Evolutionary conservation across 2,888 invertebrate genomes (phyloP), one percentile per base, ranked within the genome.

Genomic region (Norana najaformis): DNA sequence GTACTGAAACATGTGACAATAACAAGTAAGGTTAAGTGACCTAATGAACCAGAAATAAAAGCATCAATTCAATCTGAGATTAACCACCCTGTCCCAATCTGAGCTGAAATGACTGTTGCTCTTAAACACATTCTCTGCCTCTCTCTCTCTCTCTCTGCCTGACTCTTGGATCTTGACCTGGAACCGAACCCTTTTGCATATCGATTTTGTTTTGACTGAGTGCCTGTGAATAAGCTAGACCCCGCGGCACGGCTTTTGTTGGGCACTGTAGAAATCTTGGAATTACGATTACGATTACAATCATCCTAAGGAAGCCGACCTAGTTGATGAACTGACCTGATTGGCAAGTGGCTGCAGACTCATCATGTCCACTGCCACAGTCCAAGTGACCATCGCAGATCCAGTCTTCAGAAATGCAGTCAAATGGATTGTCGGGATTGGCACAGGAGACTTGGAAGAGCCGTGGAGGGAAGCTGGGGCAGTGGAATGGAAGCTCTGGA

Each of bases 381-480:
- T 93, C 93, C 34, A 88, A 47, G 20, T 88, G 85, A 30, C 93
- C 93, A 91, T 93, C 93, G 92, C 93, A 93, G 38, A 93, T 35
- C 92, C 92, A 93, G 16, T 89, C 83, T 16, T 88, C 90, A 18
- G 92, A 90, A 53, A 92, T 92, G 91, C 93, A 93, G 39, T 89
- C 89, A 36, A 35, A 83, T n/a, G 89, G 89, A 41, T 89, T 83
- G 14, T 83, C 37, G 11, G 89, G 83, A 18, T 89, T 89, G 89
- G 83, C 89, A 83, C 89, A 89, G 39, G 83, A 89, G 41, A 89
- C 83, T 37, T 85, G 83, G 39, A 83, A 89, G 89, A 82, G 38
- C 35, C 35, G 36, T 16, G 89, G 83, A 30, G 89, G 83, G 4
- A 89, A 36, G 39, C 83, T 89, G 13, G 39, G 85, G 83, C 89